Base-by-base conservation (phyloP, 2,888 invertebrate genomes). In the Cylindroiulus punctatus region DNA sequence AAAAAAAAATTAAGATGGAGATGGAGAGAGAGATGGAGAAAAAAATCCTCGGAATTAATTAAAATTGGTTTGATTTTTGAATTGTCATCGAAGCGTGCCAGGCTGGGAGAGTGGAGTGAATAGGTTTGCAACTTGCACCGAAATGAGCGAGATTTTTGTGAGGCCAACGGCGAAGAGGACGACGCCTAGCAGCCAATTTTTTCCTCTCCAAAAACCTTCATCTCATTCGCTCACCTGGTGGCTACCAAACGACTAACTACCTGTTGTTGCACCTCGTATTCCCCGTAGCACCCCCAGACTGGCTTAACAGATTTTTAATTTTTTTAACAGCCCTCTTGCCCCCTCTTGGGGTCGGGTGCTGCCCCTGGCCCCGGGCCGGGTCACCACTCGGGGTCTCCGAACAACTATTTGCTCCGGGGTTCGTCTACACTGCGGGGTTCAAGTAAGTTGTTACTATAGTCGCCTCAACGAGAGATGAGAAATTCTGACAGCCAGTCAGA, bases 161-260 rank as follows among this genome's bases (percentile, higher is more conserved):
- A 76, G 76, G 65, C 65, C 65, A 65, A 65, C 22, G 65, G 65
- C 65, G 65, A 65, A 26, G 22, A 30, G 26, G 76, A 22, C 76
- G 76, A 76, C 76, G 76, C 76, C 76, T 76, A 76, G 76, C 76
- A 76, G 76, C 76, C 76, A 26, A 76, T 30, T 76, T 76, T 30
- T 30, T 44, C 44, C 10, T 30, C 14, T 4, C 10, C 65, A 22
- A 30, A 76, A 76, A 76, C 76, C 76, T 76, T 76, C 76, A 30
- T 76, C 76, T 76, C 76, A 76, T 76, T 76, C 76, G 76, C 76
- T 52, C 52, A 52, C 52, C 52, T 52, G 52, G 52, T 52, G 52
- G 52, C 52, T 76, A 76, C 76, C 76, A 76, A 65, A 26, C 26
- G 76, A 76, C 76, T 76, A 76, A 76, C 76, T 76, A 76, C 76